Conservation (phyloP, 2,113 vertebrate genomes). For the Propithecus coquereli region DNA sequence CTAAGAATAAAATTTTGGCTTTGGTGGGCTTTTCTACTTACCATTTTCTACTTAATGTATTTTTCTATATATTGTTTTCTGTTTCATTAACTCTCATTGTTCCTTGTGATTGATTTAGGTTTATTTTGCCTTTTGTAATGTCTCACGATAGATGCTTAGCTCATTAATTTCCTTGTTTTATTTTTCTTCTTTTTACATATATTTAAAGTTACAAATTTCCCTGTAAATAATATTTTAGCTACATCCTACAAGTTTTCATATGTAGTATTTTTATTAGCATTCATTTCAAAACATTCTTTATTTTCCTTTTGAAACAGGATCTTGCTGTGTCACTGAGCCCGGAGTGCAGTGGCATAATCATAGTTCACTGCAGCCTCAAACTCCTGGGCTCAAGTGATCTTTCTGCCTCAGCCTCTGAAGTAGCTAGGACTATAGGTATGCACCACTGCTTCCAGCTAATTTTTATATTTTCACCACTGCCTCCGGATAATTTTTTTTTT, state of each 20-base stretch:
- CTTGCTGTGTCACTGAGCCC: too few species aligned
- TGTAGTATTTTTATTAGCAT: neutral
- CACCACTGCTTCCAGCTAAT: too few species aligned
- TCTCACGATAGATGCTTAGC: neutral
- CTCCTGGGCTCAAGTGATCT: too few species aligned
- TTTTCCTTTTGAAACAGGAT: neutral
- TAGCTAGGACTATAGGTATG: too few species aligned
- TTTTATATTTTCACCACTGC: too few species aligned
- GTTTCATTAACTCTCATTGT: neutral
- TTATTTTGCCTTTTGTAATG: constrained; percentile 13
- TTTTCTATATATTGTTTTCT: neutral
- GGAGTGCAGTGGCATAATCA: too few species aligned
- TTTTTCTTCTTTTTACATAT: neutral
- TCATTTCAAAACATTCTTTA: neutral
- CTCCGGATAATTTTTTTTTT: too few species aligned
- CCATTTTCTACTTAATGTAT: too few species aligned
- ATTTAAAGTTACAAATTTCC: constrained; percentile 13
- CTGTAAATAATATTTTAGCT: neutral
- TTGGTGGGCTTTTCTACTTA: neutral
- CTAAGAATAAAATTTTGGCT: neutral
- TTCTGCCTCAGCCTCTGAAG: too few species aligned
- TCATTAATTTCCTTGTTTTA: neutral
- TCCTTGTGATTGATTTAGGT: neutral
- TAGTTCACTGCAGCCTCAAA: too few species aligned
- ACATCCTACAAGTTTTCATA: neutral